Evolutionary conservation across 2,113 vertebrate species (phyloP), one percentile per base, ranked within the genome.

Genomic region (Lampris megalopsis): DNA sequence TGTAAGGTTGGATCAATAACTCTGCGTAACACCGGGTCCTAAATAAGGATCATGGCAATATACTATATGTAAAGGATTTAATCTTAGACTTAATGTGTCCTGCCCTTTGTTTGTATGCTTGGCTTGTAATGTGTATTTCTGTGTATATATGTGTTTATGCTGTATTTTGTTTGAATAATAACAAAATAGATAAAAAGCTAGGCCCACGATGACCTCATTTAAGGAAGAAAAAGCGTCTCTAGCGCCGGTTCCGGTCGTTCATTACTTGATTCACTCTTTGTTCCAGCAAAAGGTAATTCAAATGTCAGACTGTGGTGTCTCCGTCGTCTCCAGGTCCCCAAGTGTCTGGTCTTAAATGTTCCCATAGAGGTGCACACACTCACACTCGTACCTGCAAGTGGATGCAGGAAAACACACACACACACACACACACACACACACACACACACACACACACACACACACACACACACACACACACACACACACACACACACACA

Each of bases 251-350:
- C 36, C 36, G 54, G 5, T 41, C 7, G 40, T 42, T 54, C 41
- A 43, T 67, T 52, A 13, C 6, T 52, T n/a, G 3, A 62, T 53
- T 50, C 24, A 11, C 24, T 3, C 43, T 53, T 47, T 68, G 6
- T 72, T 65, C 4, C 6, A 35, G 7, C 4, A 4, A 45, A 40
- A 72, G 47, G 49, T 56, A 43, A 63, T 68, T 68, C 0, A 43
- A 67, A 69, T 76, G n/a, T 76, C 65, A 9, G 50, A 53, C 11
- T 47, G 52, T 50, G 49, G 49, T 50, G 8, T 50, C 49, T 11
- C 8, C 3, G 8, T 35, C 49, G 3, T 49, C 36, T 63, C 6
- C 24, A 24, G 24, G 24, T 24, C 24, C 24, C 24, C 24, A 24
- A 24, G 24, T 24, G 24, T 24, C 24, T 24, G 24, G 24, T 24